Evolutionary conservation across 2,113 vertebrate genomes (phyloP).

Genomic region (Arizona elegans): DNA sequence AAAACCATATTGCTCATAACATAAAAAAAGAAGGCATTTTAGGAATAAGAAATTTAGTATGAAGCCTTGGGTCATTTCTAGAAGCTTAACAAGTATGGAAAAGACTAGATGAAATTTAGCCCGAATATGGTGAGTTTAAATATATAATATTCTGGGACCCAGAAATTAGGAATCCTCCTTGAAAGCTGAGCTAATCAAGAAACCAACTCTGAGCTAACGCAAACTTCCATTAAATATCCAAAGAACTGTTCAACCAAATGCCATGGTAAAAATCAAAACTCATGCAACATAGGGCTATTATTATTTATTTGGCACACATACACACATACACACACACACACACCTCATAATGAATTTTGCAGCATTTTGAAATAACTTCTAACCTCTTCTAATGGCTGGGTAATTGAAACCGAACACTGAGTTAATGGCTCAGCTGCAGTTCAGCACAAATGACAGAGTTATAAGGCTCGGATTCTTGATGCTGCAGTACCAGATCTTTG

Average conservation of each 20-base stretch:
- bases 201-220: not conserved
- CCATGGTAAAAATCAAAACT: not conserved
- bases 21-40: not conserved
- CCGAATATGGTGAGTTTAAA: not conserved
- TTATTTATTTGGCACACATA: not conserved
- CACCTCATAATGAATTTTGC: not conserved
- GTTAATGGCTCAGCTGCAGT: not conserved
- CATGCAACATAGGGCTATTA: not conserved
- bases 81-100: not conserved
- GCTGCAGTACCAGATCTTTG: not conserved
- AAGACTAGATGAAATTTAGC: not conserved
- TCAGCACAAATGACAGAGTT: not conserved
- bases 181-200: not conserved
- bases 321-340: not conserved
- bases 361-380: not conserved
- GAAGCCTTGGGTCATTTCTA: not conserved
- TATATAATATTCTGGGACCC: not conserved
- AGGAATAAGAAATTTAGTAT: not conserved
- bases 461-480: not conserved
- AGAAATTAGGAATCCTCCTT: not conserved
- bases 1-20: not conserved
- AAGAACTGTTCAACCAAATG: not conserved
- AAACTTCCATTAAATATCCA: not conserved
- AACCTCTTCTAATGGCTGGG: not conserved
- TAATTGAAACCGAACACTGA: not conserved